Percentiles rank a stretch among this genome's conserved stretches.
Evolutionary conservation across 2,113 vertebrate species (phyloP).

Genomic region (Mustela lutreola): DNA sequence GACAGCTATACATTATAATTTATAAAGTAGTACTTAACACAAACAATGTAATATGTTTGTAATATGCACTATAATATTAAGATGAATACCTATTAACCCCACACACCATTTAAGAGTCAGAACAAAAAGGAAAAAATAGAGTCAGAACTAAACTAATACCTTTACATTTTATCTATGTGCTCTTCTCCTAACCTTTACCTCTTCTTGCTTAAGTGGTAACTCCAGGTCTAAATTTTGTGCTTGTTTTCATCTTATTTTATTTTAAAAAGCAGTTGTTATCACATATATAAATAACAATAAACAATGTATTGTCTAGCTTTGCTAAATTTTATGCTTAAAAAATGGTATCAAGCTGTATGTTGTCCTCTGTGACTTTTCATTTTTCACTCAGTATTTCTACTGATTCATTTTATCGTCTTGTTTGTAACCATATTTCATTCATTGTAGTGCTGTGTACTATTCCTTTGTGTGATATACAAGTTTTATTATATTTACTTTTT

Average conservation of each 20-base stretch:
- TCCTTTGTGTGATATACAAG: not conserved
- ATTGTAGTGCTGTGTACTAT: not conserved
- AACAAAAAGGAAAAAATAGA: not conserved
- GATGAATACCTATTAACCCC: not conserved
- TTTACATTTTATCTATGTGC: not conserved
- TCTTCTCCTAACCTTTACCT: not conserved
- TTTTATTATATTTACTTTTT: not conserved
- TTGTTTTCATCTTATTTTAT: slow-evolving; percentile 3
- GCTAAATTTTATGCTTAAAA: not conserved
- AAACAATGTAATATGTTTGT: not conserved
- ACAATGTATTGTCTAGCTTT: not conserved
- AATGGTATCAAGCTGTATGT: not conserved
- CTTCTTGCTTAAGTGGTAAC: not conserved
- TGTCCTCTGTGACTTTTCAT: not conserved
- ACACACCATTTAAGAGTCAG: not conserved
- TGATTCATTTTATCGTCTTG: not conserved
- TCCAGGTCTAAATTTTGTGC: not conserved
- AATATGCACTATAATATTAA: not conserved
- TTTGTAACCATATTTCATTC: not conserved
- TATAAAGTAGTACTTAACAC: not conserved
- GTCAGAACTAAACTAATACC: not conserved
- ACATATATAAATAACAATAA: not conserved
- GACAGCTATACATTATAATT: not conserved
- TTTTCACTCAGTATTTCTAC: not conserved
- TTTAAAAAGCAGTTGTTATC: not conserved